Conservation (phyloP, 2,113 vertebrate genomes). For the Nansenia antarctica region DNA sequence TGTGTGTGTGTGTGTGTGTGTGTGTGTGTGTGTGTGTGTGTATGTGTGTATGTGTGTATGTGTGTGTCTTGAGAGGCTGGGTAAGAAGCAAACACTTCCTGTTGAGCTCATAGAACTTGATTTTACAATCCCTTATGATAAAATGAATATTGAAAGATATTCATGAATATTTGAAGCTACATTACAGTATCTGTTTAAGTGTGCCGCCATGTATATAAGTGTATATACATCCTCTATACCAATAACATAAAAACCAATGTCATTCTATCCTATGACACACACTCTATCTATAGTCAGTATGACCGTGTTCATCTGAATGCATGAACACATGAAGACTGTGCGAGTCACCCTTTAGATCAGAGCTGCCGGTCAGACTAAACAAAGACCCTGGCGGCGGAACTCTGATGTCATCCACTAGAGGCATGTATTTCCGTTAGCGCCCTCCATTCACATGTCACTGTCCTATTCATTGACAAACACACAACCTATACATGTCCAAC, state of each 20-base stretch:
- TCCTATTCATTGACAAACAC: constrained; percentile 5
- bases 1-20: constrained; percentile 5
- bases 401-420: constrained; percentile 33
- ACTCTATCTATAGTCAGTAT: constrained; percentile 36
- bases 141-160: too few species aligned
- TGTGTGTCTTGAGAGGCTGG: too few species aligned
- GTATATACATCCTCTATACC: not conserved
- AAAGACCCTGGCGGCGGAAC: not conserved
- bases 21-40: not conserved
- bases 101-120: too few species aligned
- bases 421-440: constrained; percentile 5
- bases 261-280: constrained; percentile 11
- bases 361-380: constrained; percentile 43
- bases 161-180: not conserved
- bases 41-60: not conserved
- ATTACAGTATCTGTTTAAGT: not conserved
- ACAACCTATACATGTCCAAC: not conserved
- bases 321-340: constrained; percentile 8
- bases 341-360: constrained; percentile 42
- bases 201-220: not conserved
- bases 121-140: too few species aligned
- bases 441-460: constrained; percentile 8
- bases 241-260: constrained; percentile 2
- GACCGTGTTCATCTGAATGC: constrained; percentile 13
- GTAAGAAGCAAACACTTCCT: too few species aligned